These are phyloP conservation scores for Acanthosepion lycidas DNA, from an alignment of 2,888 invertebrate species.

Conservation along the genomic window DNA sequence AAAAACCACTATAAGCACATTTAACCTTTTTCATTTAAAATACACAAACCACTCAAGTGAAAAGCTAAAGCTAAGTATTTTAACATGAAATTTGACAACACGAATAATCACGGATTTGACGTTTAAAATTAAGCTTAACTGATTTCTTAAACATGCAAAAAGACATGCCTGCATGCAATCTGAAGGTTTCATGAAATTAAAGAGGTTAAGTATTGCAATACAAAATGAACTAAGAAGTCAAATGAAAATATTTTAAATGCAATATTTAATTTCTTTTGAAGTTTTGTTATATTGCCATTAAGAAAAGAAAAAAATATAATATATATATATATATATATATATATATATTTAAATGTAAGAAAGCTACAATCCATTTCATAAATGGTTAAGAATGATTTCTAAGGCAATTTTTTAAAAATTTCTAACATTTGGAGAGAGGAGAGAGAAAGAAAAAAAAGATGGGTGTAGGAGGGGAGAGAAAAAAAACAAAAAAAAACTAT, in stretches of 20 bases:
- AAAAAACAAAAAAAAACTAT: too few species aligned
- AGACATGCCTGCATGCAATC: conserved; percentile 41
- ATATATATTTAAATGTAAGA: too few species aligned
- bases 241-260: too few species aligned
- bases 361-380: neutral
- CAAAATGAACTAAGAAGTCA: neutral
- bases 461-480: too few species aligned
- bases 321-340: too few species aligned
- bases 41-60: neutral
- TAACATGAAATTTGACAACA: neutral
- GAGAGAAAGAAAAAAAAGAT: neutral
- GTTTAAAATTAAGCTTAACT: neutral
- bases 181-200: neutral
- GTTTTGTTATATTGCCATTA: too few species aligned
- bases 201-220: neutral
- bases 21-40: neutral
- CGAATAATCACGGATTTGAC: neutral
- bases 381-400: neutral
- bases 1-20: neutral
- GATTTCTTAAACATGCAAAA: conserved; percentile 21
- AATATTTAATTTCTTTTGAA: too few species aligned
- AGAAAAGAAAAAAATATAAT: too few species aligned
- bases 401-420: neutral
- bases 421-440: neutral
- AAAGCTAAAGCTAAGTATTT: neutral